Evolutionary conservation across 1,140 invertebrate genomes (phyloP).

Genomic region (Galleria mellonella): DNA sequence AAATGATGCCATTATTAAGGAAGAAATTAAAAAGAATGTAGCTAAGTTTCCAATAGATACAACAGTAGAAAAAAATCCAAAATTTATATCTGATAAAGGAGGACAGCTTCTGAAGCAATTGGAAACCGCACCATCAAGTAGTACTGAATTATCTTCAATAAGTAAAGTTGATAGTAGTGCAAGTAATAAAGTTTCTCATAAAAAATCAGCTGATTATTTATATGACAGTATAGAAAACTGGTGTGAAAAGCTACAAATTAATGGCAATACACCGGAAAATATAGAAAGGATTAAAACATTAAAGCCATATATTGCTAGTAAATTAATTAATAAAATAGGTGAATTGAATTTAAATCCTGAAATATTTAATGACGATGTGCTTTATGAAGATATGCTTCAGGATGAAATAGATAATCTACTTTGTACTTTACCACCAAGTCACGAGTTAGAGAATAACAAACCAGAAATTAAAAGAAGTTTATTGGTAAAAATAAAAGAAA

Average conservation of each 20-base stretch:
- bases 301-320: constrained; percentile 20
- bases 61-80: background rate
- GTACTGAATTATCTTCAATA: background rate
- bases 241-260: constrained; percentile 16
- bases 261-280: constrained; percentile 8
- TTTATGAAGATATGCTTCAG: constrained; percentile 19
- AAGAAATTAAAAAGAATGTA: constrained; percentile 2
- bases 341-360: constrained; percentile 24
- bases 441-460: constrained; percentile 9
- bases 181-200: background rate
- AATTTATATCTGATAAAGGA: background rate
- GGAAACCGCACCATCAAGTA: background rate
- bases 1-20: background rate
- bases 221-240: constrained; percentile 11
- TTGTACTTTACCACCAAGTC: constrained; percentile 9
- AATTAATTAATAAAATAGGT: constrained; percentile 16
- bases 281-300: constrained; percentile 10
- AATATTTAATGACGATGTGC: constrained; percentile 18
- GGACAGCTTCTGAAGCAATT: background rate
- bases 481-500: constrained; percentile 14
- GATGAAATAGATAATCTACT: constrained; percentile 26
- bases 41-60: background rate
- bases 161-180: background rate
- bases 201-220: constrained; percentile 8
- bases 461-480: constrained; percentile 12